Percentiles rank a stretch among this genome's conserved stretches.
phyloP scores from a whole-genome alignment of 2,113 vertebrate species.

The Tursiops truncatus region DNA sequence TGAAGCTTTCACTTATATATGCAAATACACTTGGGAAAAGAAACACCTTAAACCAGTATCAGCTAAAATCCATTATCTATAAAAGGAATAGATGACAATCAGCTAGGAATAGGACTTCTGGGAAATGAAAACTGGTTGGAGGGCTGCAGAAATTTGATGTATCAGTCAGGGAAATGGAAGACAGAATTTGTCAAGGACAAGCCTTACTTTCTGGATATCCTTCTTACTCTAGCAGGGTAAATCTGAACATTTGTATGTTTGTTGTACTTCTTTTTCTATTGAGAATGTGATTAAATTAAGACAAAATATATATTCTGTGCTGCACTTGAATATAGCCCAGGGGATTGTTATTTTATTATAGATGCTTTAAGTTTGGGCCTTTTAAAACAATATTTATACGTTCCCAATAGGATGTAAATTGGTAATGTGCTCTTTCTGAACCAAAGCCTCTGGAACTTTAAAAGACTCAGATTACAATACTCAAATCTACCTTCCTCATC shows the following conservation, averaged over 20 bases:
- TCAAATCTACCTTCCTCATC: background rate
- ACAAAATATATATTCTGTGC: background rate
- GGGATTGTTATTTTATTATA: constrained; percentile 10
- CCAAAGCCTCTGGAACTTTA: constrained; percentile 11
- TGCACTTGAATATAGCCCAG: background rate
- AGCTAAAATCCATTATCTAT: constrained; percentile 37
- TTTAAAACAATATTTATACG: constrained; percentile 21
- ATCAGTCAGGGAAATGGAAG: background rate
- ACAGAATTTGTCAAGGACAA: background rate
- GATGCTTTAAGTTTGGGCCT: background rate
- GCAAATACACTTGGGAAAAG: constrained; percentile 7
- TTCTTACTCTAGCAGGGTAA: background rate
- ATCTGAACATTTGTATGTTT: background rate
- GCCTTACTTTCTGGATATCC: background rate
- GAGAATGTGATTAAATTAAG: constrained; percentile 10
- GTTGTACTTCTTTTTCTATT: constrained; percentile 2
- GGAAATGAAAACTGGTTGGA: background rate
- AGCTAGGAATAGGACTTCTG: constrained; percentile 9
- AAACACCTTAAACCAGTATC: background rate
- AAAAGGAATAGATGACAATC: constrained; percentile 17
- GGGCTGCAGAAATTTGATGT: background rate
- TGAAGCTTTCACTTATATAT: constrained; percentile 35
- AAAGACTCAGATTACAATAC: background rate
- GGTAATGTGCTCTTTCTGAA: constrained; percentile 8
- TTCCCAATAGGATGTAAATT: background rate